Conservation (phyloP, 2,113 vertebrate species). For the Phainopepla nitens region DNA sequence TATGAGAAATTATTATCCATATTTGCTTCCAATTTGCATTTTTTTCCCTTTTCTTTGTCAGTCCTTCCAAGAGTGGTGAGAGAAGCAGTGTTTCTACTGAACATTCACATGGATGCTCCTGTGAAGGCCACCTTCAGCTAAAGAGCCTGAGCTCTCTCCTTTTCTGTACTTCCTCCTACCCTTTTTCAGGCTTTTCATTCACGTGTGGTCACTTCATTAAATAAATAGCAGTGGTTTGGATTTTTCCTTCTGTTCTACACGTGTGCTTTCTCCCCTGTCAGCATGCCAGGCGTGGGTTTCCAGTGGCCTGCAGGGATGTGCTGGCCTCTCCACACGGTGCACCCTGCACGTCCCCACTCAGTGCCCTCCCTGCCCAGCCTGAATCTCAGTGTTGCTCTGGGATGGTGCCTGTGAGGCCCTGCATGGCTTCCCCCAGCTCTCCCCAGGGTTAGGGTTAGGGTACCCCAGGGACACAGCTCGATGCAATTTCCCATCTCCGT, state of each 20-base stretch:
- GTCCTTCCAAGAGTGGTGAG: background rate
- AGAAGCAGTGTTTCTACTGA: background rate
- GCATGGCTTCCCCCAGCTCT: rapidly evolving
- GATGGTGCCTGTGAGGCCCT: background rate
- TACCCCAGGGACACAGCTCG: background rate
- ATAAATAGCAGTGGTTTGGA: background rate
- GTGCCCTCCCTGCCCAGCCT: background rate
- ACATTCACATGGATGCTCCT: background rate
- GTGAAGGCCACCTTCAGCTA: background rate
- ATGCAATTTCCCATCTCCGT: background rate
- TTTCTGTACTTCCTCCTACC: background rate
- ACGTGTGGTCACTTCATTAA: background rate
- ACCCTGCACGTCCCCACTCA: rapidly evolving
- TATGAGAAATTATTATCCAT: background rate
- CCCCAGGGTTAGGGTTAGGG: background rate
- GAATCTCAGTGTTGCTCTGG: rapidly evolving
- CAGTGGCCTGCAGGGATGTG: background rate
- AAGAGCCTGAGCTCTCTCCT: background rate
- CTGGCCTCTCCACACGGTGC: rapidly evolving
- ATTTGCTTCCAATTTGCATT: conserved; percentile 23
- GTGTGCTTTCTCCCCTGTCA: rapidly evolving
- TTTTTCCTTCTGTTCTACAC: background rate
- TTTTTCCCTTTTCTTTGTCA: background rate
- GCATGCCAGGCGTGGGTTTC: background rate
- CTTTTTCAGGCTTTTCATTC: background rate